Evolutionary conservation across 2,888 invertebrate genomes (phyloP), one percentile per base, ranked within the genome.

Genomic region (Cistogaster globosa): DNA sequence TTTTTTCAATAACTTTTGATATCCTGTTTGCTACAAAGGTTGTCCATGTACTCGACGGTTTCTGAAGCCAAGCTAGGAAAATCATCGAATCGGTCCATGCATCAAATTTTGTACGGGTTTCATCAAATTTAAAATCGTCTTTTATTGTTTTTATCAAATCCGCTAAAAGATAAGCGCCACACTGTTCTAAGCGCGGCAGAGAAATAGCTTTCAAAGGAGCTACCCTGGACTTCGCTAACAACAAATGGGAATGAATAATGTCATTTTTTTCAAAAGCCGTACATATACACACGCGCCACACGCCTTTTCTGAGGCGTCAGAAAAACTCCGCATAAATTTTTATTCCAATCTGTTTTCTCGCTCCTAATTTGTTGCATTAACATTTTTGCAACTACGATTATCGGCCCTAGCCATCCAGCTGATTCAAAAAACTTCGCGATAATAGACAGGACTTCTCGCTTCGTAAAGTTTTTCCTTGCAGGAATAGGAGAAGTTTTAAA

Each of bases 1-100:
- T 22, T 32, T 42, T 45, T 42, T 38, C 18, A 22, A 18, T 2
- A 65, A 38, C 45, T 57, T 65, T 68, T 4, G 67, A n/a, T 7
- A 72, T 51, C 42, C 72, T 36, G 45, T 81, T 81, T 16, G 80
- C 53, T 1, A 79, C 71, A 18, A 72, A 72, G 11, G 55, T 53
- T 8, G 12, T 16, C 63, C 45, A 63, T 0, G 42, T 20, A 45
- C 12, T 22, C 7, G 42, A 22, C 1, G 42, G 63, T 32, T 71
- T 65, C 26, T 45, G 55, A 16, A 63, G 45, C 42, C 63, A 63
- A 12, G 14, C 53, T 14, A 68, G 12, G 6, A 68, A 53, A 3
- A 36, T 68, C 5, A 16, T 53, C 1, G 67, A 68, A 16, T 63
- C 63, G 16, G 14, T 45, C 63, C 45, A 63, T 38, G 38, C 38